Percentiles rank a stretch among this genome's conserved stretches.
These are phyloP conservation scores for Papilio polyxenes DNA, from an alignment of 1,140 invertebrate genomes.

Conservation along the genomic window DNA sequence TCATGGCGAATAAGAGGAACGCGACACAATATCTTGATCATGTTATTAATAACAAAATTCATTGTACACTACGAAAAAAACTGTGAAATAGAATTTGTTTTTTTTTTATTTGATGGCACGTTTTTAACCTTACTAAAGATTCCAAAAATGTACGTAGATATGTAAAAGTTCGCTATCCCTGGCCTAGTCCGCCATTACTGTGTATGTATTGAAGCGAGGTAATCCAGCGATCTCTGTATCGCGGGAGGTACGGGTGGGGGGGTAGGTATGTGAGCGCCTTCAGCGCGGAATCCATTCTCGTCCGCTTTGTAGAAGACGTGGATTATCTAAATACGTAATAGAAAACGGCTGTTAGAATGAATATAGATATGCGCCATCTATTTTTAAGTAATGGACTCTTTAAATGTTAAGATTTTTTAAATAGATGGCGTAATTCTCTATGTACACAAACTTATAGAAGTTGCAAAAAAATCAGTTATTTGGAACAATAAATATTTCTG, in stretches of 20 bases:
- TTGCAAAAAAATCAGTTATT: too few species aligned
- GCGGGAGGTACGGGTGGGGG: constrained; percentile 86
- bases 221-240: constrained; percentile 83
- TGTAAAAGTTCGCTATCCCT: too few species aligned
- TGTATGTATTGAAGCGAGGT: constrained; percentile 69
- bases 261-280: constrained; percentile 84
- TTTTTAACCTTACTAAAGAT: too few species aligned
- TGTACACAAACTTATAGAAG: not conserved
- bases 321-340: constrained; percentile 57
- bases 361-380: not conserved
- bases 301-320: constrained; percentile 84
- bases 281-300: constrained; percentile 84
- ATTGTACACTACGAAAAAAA: too few species aligned
- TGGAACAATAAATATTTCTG: too few species aligned
- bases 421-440: not conserved
- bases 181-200: not conserved
- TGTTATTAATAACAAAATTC: too few species aligned
- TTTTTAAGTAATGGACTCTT: not conserved
- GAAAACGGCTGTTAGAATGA: not conserved
- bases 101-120: too few species aligned
- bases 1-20: too few species aligned
- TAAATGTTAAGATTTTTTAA: not conserved
- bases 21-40: too few species aligned
- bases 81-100: too few species aligned
- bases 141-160: too few species aligned